These are phyloP conservation scores for Hydrocynus forskahlii DNA, from an alignment of 2,797 vertebrate genomes.

Conservation along the genomic window DNA sequence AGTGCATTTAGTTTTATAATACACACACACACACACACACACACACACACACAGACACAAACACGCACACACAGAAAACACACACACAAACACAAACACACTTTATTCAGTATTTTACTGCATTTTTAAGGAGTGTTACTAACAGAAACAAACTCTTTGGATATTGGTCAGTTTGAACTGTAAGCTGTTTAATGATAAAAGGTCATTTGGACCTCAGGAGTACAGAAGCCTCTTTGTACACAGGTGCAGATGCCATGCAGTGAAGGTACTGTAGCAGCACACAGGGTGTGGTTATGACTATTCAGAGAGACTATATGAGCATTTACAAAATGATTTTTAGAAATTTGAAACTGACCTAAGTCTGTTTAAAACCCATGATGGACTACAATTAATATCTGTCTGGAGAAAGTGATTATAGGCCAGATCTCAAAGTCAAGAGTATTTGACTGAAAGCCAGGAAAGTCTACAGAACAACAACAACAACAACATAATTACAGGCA, in stretches of 20 bases:
- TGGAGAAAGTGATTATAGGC: not conserved
- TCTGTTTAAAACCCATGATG: not conserved
- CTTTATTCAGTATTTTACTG: not conserved
- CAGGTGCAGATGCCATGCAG: not conserved
- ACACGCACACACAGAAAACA: not conserved
- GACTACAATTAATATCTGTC: not conserved
- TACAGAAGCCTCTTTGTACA: slow-evolving; percentile 2
- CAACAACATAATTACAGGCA: not conserved
- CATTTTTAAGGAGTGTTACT: too few relatives aligned
- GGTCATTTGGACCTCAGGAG: not conserved
- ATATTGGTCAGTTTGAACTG: not conserved
- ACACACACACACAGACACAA: not conserved
- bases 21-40: not conserved
- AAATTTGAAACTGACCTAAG: not conserved
- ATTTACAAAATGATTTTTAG: not conserved
- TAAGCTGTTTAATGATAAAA: not conserved
- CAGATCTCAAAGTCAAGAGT: not conserved
- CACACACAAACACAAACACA: not conserved
- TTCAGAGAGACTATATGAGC: too few relatives aligned
- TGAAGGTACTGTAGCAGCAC: not conserved
- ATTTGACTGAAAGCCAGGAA: not conserved
- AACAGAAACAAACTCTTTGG: not conserved
- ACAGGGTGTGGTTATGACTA: not conserved
- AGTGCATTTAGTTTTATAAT: not conserved
- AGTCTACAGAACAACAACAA: too few relatives aligned